A percentile compares a stretch with the other conserved stretches of the same genome.
Conservation (phyloP, 37 sponge, comb jelly and placozoan species). For the Aphrocallistes beatrix region DNA sequence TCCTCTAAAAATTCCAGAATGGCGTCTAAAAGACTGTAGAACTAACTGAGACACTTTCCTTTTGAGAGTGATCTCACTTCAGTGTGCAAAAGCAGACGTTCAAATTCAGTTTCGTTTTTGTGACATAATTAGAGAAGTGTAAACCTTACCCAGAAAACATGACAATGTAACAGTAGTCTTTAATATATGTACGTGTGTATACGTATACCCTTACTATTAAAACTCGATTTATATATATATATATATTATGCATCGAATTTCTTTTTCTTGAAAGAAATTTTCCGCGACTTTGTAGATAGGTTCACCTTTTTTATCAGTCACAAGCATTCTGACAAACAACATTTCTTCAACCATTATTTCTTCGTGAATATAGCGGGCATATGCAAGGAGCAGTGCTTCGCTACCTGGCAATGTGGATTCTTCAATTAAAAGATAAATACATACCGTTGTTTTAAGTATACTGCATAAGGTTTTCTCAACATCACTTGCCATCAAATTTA, state of each 20-base stretch:
- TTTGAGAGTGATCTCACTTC: slow-evolving; percentile 17
- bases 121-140: not conserved
- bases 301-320: not conserved
- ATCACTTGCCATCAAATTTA: not conserved
- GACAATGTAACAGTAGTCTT: too few species aligned
- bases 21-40: not conserved
- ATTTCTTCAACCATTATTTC: not conserved
- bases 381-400: not conserved
- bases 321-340: not conserved
- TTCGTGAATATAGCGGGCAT: not conserved
- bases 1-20: slow-evolving; percentile 1
- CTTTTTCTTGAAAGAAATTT: not conserved
- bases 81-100: not conserved
- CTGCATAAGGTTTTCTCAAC: not conserved
- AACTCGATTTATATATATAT: too few species aligned
- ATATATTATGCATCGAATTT: not conserved
- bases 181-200: too few species aligned
- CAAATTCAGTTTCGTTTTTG: not conserved
- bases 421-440: not conserved
- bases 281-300: not conserved
- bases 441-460: not conserved
- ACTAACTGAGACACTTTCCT: not conserved
- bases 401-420: not conserved
- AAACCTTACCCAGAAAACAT: too few species aligned
- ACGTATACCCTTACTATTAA: too few species aligned